phyloP scores from a whole-genome alignment of 2,888 invertebrate species.

The Daptonema setosum region DNA sequence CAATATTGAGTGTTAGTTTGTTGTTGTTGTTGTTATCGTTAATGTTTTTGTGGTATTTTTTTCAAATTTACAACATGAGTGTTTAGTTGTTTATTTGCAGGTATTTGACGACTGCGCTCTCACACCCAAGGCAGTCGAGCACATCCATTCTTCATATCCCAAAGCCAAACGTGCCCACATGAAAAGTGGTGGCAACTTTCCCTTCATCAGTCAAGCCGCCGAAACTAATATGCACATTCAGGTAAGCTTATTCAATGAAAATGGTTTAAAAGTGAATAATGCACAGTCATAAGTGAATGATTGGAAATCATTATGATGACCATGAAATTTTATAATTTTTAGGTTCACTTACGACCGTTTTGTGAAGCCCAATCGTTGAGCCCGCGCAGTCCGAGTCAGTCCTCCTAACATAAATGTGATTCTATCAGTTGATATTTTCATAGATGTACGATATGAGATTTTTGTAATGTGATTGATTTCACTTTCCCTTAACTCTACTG shows the following conservation, averaged over 20 bases:
- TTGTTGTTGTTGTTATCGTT: too few species aligned
- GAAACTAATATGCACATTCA: conserved; percentile 70
- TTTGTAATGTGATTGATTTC: too few species aligned
- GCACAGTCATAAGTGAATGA: neutral
- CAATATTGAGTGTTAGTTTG: too few species aligned
- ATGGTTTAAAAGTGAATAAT: neutral
- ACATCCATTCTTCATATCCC: conserved; percentile 62
- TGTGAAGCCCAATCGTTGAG: neutral
- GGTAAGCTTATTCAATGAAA: conserved; percentile 36
- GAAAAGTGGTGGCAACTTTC: conserved; percentile 71
- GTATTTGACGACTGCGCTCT: conserved; percentile 66
- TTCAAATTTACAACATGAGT: too few species aligned
- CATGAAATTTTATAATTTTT: neutral
- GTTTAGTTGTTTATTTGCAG: too few species aligned
- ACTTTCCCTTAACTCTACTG: too few species aligned
- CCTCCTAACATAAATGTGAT: too few species aligned
- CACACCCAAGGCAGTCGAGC: conserved; percentile 50
- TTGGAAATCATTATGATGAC: neutral
- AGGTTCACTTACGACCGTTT: neutral
- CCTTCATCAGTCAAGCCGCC: conserved; percentile 60
- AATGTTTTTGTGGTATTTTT: too few species aligned
- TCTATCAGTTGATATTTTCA: too few species aligned
- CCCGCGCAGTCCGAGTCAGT: too few species aligned
- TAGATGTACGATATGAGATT: too few species aligned
- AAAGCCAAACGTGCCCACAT: conserved; percentile 61